Evolutionary conservation across 2,888 invertebrate species (phyloP).

Genomic region (Zeuzera pyrina): DNA sequence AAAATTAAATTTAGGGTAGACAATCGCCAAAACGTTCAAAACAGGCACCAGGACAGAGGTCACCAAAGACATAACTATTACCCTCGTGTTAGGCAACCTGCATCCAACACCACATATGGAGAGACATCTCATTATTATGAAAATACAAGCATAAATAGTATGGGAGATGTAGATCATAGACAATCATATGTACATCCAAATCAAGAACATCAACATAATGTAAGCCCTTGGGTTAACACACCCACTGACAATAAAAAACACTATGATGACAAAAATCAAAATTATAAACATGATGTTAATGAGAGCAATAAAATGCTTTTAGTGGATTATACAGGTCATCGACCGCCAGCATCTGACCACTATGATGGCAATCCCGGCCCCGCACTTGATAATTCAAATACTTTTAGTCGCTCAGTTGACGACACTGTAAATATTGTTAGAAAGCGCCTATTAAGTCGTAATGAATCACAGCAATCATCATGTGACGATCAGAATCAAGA

Average conservation of each 20-base stretch:
- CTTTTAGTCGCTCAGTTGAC: conserved; percentile 54
- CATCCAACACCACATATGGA: conserved; percentile 16
- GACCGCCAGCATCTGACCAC: conserved; percentile 62
- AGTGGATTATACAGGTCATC: conserved; percentile 45
- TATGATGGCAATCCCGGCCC: conserved; percentile 43
- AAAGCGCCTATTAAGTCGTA: conserved; percentile 44
- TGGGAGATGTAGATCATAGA: conserved; percentile 54
- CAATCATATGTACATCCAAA: conserved; percentile 20
- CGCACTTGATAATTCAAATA: conserved; percentile 43
- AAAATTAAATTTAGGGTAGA: conserved; percentile 30
- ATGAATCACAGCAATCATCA: conserved; percentile 30
- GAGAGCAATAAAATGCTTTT: conserved; percentile 24
- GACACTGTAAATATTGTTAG: conserved; percentile 62
- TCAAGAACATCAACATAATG: conserved; percentile 17
- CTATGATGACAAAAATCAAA: conserved; percentile 24
- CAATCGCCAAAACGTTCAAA: conserved; percentile 22
- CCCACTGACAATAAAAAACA: conserved; percentile 23
- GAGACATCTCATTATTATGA: conserved; percentile 23
- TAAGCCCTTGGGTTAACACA: conserved; percentile 30
- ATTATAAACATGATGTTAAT: conserved; percentile 24
- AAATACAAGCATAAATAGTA: conserved; percentile 31
- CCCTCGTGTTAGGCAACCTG: conserved; percentile 18
- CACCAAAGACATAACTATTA: conserved; percentile 22
- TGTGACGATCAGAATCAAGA: conserved; percentile 23
- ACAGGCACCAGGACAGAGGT: conserved; percentile 26